A percentile compares a stretch with the other conserved stretches of the same genome.
These are phyloP conservation scores for Epinotia nisella DNA, from an alignment of 2,888 invertebrate species.

Conservation along the genomic window DNA sequence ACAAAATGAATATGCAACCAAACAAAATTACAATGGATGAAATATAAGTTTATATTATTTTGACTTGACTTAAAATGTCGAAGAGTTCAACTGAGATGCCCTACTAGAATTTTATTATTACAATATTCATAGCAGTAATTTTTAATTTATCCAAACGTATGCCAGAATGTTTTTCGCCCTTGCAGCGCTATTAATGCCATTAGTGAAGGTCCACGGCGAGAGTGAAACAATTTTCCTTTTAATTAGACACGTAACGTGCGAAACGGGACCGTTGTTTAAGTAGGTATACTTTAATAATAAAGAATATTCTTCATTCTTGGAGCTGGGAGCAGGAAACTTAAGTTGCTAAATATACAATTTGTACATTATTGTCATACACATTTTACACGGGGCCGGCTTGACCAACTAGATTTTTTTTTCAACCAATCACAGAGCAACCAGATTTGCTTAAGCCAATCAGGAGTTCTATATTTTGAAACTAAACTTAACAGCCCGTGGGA, in stretches of 20 bases:
- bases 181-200: constrained; percentile 39
- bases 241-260: constrained; percentile 44
- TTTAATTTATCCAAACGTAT: constrained; percentile 31
- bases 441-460: no score
- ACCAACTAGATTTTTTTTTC: no score
- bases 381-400: no score
- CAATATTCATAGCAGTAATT: neutral
- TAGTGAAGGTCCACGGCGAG: constrained; percentile 35
- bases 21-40: neutral
- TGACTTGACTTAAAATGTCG: neutral
- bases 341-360: constrained; percentile 1
- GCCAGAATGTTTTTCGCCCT: constrained; percentile 29
- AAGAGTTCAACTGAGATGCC: no score
- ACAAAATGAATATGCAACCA: neutral
- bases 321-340: constrained; percentile 4
- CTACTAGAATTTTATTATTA: no score
- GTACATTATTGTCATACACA: neutral
- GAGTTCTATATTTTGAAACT: no score
- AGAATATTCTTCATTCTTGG: constrained; percentile 35
- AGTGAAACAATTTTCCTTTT: constrained; percentile 41
- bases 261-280: constrained; percentile 39
- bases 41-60: neutral
- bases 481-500: no score
- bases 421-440: no score
- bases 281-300: constrained; percentile 42